Evolutionary conservation across 2,797 vertebrate species (phyloP).

Genomic region (Strix occidentalis): DNA sequence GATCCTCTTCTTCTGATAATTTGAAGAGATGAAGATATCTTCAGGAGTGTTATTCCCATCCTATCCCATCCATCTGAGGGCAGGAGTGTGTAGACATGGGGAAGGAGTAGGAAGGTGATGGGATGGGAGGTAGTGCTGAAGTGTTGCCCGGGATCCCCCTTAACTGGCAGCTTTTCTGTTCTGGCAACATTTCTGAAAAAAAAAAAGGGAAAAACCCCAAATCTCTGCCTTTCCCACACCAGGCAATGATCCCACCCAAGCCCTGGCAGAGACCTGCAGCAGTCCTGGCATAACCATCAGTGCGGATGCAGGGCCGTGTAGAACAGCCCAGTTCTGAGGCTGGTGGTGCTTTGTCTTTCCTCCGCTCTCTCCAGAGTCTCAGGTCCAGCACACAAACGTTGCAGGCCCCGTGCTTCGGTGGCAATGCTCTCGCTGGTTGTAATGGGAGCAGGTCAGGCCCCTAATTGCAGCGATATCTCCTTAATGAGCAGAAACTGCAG

Average conservation of each 20-base stretch:
- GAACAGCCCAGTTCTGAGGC: neutral
- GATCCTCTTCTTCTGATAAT: neutral
- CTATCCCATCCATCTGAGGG: neutral
- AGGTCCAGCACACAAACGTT: neutral
- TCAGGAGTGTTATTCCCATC: neutral
- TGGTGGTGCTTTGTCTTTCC: neutral
- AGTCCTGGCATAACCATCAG: neutral
- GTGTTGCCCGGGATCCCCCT: neutral
- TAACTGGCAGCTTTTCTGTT: neutral
- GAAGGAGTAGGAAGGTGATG: neutral
- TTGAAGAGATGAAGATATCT: accelerated
- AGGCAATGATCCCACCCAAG: neutral
- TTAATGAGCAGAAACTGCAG: slow-evolving; percentile 22
- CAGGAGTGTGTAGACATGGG: neutral
- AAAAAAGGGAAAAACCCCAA: neutral
- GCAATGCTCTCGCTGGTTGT: neutral
- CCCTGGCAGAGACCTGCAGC: neutral
- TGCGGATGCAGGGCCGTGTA: accelerated
- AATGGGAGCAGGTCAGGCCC: neutral
- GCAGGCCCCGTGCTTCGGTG: neutral
- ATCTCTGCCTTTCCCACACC: neutral
- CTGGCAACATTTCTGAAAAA: neutral
- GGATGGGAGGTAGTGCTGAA: neutral
- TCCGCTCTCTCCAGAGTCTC: neutral
- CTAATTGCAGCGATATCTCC: neutral